A percentile compares a stretch with the other conserved stretches of the same genome.
Evolutionary conservation across 2,888 invertebrate genomes (phyloP).

Genomic region (Drosophila mayaguana): DNA sequence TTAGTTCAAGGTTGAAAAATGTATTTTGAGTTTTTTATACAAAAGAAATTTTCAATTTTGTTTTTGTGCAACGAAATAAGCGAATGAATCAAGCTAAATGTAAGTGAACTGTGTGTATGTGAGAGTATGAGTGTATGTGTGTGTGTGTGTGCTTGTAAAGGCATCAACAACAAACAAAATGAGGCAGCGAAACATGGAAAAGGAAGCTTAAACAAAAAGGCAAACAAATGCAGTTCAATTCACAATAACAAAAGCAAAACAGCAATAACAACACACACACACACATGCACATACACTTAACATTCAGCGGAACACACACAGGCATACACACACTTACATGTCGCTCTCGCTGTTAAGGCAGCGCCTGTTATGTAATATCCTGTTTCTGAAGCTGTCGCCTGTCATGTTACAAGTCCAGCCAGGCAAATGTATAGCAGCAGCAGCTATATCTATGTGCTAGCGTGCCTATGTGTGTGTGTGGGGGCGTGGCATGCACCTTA

Average conservation of each 20-base stretch:
- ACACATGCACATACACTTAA: slow-evolving; percentile 1
- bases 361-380: slow-evolving; percentile 80
- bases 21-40: slow-evolving; percentile 47
- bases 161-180: slow-evolving; percentile 35
- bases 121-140: not conserved
- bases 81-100: slow-evolving; percentile 42
- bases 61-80: slow-evolving; percentile 33
- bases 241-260: slow-evolving; percentile 46
- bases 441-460: slow-evolving; percentile 9
- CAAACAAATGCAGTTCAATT: slow-evolving; percentile 50
- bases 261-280: slow-evolving; percentile 32
- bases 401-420: slow-evolving; percentile 72
- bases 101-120: slow-evolving; percentile 36
- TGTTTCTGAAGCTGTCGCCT: slow-evolving; percentile 77
- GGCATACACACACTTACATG: slow-evolving; percentile 51
- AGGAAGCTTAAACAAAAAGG: slow-evolving; percentile 35
- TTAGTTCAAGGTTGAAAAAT: slow-evolving; percentile 67
- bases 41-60: slow-evolving; percentile 37
- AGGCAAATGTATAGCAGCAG: slow-evolving; percentile 12
- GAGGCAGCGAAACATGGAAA: slow-evolving; percentile 21
- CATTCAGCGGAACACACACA: not conserved
- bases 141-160: slow-evolving; percentile 25
- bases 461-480: slow-evolving; percentile 32
- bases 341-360: slow-evolving; percentile 55
- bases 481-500: slow-evolving; percentile 74